These are phyloP conservation scores for Melanotaenia nigrans DNA, from an alignment of 2,797 vertebrate genomes.

Conservation along the genomic window DNA sequence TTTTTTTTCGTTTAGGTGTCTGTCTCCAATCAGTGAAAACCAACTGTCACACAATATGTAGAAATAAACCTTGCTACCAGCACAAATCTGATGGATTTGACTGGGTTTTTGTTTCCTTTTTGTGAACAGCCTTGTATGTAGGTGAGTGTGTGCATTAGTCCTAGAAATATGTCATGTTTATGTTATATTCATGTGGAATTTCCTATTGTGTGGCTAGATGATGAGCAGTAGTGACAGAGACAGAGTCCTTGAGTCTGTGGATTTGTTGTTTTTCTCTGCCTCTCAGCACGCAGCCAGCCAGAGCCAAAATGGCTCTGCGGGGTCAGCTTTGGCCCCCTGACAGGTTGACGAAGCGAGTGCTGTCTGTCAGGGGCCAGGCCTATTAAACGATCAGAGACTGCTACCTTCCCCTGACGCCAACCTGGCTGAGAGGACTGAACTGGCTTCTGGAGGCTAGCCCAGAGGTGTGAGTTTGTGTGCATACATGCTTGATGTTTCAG, in stretches of 20 bases:
- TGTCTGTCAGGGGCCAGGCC: conserved; percentile 69
- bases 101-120: conserved; percentile 14
- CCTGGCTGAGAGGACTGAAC: conserved; percentile 62
- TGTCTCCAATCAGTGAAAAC: conserved; percentile 53
- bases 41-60: conserved; percentile 33
- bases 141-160: conserved; percentile 5
- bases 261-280: conserved; percentile 47
- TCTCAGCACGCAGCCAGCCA: conserved; percentile 54
- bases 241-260: conserved; percentile 43
- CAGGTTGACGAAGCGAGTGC: conserved; percentile 65
- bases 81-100: conserved; percentile 40
- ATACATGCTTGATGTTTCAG: conserved; percentile 39
- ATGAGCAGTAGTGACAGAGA: conserved; percentile 48
- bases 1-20: conserved; percentile 48
- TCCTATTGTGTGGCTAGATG: conserved; percentile 51
- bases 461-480: conserved; percentile 52
- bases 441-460: conserved; percentile 59
- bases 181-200: conserved; percentile 31
- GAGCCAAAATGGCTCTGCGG: conserved; percentile 60
- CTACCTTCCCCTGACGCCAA: conserved; percentile 56
- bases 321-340: conserved; percentile 72
- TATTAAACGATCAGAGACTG: conserved; percentile 75
- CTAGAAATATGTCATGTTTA: conserved; percentile 3
- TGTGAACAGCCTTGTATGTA: conserved; percentile 11
- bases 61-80: conserved; percentile 47